Evolutionary conservation across 2,797 vertebrate genomes (phyloP).

Genomic region (Sebastes miniatus): DNA sequence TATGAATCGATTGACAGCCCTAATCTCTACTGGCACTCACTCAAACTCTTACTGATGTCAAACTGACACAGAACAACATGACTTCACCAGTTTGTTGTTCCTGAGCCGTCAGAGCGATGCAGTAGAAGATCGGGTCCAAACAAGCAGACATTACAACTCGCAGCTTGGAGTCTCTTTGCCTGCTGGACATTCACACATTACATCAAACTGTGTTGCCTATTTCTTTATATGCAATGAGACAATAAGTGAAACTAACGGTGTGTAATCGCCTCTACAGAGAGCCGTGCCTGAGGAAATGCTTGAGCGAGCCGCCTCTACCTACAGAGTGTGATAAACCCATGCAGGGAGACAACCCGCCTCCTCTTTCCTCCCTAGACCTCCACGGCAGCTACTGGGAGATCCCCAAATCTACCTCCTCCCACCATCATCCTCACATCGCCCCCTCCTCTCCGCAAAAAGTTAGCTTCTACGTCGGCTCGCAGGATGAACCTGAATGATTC

Average conservation of each 20-base stretch:
- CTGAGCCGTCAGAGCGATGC: too few species aligned
- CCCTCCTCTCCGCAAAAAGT: constrained; percentile 51
- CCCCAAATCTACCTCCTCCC: constrained; percentile 44
- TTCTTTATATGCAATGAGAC: too few species aligned
- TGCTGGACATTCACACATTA: too few species aligned
- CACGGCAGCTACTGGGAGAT: constrained; percentile 81
- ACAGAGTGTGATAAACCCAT: constrained; percentile 35
- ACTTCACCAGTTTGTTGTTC: too few species aligned
- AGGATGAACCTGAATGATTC: constrained; percentile 40
- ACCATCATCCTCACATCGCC: constrained; percentile 10
- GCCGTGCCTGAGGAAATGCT: constrained; percentile 75
- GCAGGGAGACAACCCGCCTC: constrained; percentile 61
- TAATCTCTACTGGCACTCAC: too few species aligned
- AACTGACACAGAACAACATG: too few species aligned
- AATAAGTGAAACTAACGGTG: accelerated
- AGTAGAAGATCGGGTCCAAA: too few species aligned
- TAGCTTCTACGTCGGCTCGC: constrained; percentile 65
- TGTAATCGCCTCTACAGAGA: constrained; percentile 59
- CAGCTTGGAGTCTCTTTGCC: too few species aligned
- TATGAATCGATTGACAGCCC: too few species aligned
- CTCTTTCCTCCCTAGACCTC: constrained; percentile 75
- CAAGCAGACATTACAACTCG: too few species aligned
- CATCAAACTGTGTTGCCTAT: too few species aligned
- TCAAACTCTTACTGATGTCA: too few species aligned
- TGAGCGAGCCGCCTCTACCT: constrained; percentile 66